These are phyloP conservation scores for Nycteola revayana DNA, from an alignment of 2,888 invertebrate species.

Conservation along the genomic window DNA sequence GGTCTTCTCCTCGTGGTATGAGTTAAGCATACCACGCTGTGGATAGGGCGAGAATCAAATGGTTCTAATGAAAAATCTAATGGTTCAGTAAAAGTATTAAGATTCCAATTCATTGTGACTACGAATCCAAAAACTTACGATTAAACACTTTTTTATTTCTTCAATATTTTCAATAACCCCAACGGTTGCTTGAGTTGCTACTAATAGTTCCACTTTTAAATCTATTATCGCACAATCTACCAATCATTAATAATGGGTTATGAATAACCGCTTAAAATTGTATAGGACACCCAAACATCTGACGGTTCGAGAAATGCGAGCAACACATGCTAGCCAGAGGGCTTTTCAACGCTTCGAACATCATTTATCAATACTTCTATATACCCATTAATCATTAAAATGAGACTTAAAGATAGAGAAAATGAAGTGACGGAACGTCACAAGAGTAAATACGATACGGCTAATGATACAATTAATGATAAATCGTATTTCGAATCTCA, in stretches of 20 bases:
- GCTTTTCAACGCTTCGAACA: constrained; percentile 67
- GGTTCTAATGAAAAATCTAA: too few relatives aligned
- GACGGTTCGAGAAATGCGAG: constrained; percentile 52
- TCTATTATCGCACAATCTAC: constrained; percentile 53
- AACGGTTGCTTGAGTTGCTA: constrained; percentile 23
- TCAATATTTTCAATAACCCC: constrained; percentile 10
- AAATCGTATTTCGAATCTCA: constrained; percentile 67
- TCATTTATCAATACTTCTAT: constrained; percentile 70
- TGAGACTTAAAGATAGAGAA: constrained; percentile 81
- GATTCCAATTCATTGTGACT: too few relatives aligned
- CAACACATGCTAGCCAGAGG: constrained; percentile 61
- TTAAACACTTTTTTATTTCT: neutral
- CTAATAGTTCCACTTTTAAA: constrained; percentile 40
- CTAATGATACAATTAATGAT: constrained; percentile 78
- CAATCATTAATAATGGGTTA: constrained; percentile 67
- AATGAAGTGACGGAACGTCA: constrained; percentile 69
- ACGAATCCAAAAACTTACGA: too few relatives aligned
- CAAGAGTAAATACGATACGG: constrained; percentile 65
- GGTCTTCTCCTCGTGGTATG: too few relatives aligned
- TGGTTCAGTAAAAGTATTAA: too few relatives aligned
- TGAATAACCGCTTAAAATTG: constrained; percentile 74
- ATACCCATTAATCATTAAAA: constrained; percentile 73
- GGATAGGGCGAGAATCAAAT: too few relatives aligned
- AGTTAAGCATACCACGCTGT: too few relatives aligned
- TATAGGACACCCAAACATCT: constrained; percentile 64